Conservation (phyloP, 2,113 vertebrate species). For the Daphoenositta chrysoptera region DNA sequence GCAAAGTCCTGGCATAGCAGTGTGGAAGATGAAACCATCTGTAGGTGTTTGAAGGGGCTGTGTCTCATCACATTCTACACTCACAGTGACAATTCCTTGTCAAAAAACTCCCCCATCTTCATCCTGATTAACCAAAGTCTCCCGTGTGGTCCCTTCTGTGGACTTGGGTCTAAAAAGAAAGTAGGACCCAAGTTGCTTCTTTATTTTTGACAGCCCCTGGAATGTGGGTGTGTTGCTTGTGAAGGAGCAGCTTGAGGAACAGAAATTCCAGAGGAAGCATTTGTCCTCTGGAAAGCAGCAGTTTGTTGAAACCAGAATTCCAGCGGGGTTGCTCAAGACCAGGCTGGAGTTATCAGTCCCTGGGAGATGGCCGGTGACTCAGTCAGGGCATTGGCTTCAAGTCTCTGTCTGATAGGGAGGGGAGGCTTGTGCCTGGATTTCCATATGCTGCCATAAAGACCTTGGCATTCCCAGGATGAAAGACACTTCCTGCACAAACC, state of each 20-base stretch:
- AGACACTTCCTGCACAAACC: conserved; percentile 10
- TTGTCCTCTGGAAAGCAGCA: background rate
- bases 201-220: background rate
- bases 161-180: background rate
- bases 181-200: background rate
- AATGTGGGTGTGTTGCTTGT: background rate
- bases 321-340: background rate
- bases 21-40: background rate
- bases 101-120: background rate
- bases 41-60: background rate
- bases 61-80: background rate
- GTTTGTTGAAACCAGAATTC: background rate
- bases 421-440: background rate
- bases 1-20: background rate
- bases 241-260: background rate
- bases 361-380: conserved; percentile 10
- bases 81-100: background rate
- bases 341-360: background rate
- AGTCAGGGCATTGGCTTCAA: background rate
- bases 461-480: conserved; percentile 18
- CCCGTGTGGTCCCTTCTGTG: background rate
- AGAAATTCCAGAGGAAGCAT: background rate
- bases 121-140: background rate
- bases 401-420: background rate
- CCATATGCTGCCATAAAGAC: background rate